Conservation (phyloP, 23 tunicate genomes). For the Ciona savignyi region DNA sequence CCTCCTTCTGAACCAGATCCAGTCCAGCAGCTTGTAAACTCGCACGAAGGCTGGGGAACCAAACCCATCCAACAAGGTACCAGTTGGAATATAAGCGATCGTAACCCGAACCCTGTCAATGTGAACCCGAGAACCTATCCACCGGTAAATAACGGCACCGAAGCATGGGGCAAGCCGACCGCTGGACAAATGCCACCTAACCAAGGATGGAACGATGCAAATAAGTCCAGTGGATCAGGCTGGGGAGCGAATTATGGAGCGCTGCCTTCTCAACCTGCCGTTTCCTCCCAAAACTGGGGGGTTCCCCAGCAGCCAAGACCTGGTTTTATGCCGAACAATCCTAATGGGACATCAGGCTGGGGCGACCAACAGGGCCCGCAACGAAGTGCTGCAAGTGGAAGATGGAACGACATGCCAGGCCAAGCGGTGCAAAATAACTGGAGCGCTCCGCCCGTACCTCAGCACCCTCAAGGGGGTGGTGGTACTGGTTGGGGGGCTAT, state of each 20-base stretch:
- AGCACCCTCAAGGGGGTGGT: slow-evolving; percentile 22
- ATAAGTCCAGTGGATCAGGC: slow-evolving; percentile 4
- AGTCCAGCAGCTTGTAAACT: slow-evolving; percentile 73
- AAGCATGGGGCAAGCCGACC: slow-evolving; percentile 85
- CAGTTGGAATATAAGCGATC: slow-evolving; percentile 61
- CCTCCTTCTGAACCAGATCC: slow-evolving; percentile 36
- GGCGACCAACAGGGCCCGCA: slow-evolving; percentile 12
- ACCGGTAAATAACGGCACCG: slow-evolving; percentile 74
- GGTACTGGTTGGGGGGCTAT: slow-evolving; percentile 17
- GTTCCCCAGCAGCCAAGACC: slow-evolving; percentile 27
- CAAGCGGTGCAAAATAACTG: slow-evolving; percentile 29
- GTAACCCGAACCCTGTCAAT: slow-evolving; percentile 7
- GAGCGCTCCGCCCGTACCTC: slow-evolving; percentile 46
- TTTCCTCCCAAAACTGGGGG: slow-evolving; percentile 12
- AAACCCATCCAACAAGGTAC: slow-evolving; percentile 89
- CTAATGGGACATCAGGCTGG: slow-evolving; percentile 33
- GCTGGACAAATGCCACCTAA: slow-evolving; percentile 15
- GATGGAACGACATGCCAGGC: slow-evolving; percentile 58
- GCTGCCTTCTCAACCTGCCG: background rate
- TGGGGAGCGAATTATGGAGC: slow-evolving; percentile 19
- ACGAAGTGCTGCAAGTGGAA: slow-evolving; percentile 15
- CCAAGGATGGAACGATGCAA: slow-evolving; percentile 25
- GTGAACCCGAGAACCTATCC: slow-evolving; percentile 4
- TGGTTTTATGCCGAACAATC: slow-evolving; percentile 7
- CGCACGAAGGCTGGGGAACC: slow-evolving; percentile 96